Evolutionary conservation across 2,888 invertebrate species (phyloP), one percentile per base, ranked within the genome.

Genomic region (Limnephilus auricula): DNA sequence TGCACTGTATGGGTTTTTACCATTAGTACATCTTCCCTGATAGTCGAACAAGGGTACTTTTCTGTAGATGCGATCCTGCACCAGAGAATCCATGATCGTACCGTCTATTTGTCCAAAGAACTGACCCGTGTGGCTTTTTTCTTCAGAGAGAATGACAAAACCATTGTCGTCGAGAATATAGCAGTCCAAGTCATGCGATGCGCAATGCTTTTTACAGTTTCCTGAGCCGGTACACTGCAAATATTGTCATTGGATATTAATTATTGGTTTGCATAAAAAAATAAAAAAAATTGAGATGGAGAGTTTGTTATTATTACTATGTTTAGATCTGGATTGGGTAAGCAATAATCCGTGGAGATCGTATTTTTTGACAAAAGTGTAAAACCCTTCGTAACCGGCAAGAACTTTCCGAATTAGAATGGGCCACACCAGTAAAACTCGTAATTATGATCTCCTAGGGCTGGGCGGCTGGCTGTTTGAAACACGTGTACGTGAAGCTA

Each of bases 21-120:
- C 97, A 94, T 97, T 97, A 0, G 97, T 97, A 94, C 99, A 99
- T 80, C 98, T 96, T 0, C 98, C 99, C 95, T 99, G 99, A 94
- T 98, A 98, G 94, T 99, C 99, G 93, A 98, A 98, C 0, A 99
- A 97, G 0, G 97, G 97, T 2, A 99, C 97, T 94, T 98, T 98
- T 94, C 98, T 98, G 95, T 98, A 99, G 94, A 99, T 98, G 93
- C 98, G 97, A 94, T 98, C 98, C 94, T 99, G 98, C 0, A 99
- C 98, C 90, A 99, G 95, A 0, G 98, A 98, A 95, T 99, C 98
- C 98, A 99, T 98, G 92, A 99, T 98, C 25, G 98, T 98, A 32
- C 98, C 98, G 94, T 99, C 99, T 82, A 99, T 98, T 95, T 99
- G 98, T 0, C 99, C 99, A 94, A 99, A 99, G 95, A 99, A 99